phyloP scores from a whole-genome alignment of 2,113 vertebrate genomes.

The Guaruba guarouba region DNA sequence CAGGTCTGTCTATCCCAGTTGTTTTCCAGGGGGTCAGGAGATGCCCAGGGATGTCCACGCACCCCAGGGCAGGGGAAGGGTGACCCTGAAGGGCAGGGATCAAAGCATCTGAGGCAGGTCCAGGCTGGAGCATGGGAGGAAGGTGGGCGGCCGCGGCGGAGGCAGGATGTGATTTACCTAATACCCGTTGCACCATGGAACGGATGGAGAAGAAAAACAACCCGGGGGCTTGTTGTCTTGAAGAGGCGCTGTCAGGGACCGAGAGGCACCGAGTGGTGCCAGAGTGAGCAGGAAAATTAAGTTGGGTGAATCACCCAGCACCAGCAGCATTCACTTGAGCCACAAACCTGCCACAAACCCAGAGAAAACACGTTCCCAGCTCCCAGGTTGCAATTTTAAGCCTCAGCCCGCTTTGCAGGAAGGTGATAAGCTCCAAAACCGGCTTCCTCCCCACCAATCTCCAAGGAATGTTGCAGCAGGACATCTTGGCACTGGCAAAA shows the following conservation, averaged over 20 bases:
- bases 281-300: not conserved
- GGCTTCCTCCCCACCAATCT: not conserved
- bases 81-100: not conserved
- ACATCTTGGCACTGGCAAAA: not conserved
- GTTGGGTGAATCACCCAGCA: not conserved
- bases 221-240: not conserved
- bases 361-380: not conserved
- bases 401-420: not conserved
- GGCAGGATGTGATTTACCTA: slow-evolving; percentile 11
- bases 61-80: fast-evolving
- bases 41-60: not conserved
- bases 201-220: slow-evolving; percentile 19
- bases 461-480: not conserved
- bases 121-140: not conserved
- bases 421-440: not conserved
- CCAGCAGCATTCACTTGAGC: not conserved
- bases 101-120: not conserved
- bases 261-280: not conserved
- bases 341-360: not conserved
- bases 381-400: not conserved
- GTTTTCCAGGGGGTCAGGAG: not conserved
- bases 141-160: not conserved
- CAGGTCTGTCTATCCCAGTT: fast-evolving
- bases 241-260: not conserved
- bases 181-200: not conserved